These are phyloP conservation scores for Geothlypis trichas DNA, from an alignment of 2,113 vertebrate genomes.

Conservation along the genomic window DNA sequence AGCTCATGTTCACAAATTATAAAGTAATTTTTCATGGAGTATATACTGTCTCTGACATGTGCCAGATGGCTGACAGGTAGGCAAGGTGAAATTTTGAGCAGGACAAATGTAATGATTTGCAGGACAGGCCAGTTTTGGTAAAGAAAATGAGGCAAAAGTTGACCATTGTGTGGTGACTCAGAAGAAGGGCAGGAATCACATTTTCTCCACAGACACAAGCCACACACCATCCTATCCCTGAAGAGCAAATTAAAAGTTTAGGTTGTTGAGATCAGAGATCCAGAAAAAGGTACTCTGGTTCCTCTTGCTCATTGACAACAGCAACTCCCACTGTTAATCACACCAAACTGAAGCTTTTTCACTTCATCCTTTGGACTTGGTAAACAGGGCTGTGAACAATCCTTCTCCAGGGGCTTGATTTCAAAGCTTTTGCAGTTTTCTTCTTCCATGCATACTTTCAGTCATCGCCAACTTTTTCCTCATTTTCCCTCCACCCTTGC, in stretches of 20 bases:
- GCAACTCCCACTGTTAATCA: background rate
- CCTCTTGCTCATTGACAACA: background rate
- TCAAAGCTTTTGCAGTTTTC: background rate
- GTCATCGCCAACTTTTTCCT: background rate
- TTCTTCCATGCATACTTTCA: background rate
- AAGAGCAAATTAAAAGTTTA: background rate
- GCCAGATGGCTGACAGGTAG: background rate
- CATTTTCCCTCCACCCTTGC: background rate
- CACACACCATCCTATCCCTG: background rate
- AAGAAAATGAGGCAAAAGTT: background rate
- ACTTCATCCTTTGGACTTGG: background rate
- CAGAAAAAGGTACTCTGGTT: background rate
- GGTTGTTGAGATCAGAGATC: background rate
- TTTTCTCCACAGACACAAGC: background rate
- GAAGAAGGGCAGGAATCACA: background rate
- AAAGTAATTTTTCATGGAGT: background rate
- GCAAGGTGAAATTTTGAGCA: background rate
- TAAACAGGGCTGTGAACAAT: background rate
- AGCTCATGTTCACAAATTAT: background rate
- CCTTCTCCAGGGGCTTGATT: background rate
- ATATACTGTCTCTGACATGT: background rate
- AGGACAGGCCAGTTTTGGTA: background rate
- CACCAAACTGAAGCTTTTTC: background rate
- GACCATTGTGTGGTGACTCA: fast-evolving
- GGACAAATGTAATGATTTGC: background rate